Percentiles rank a stretch among this genome's conserved stretches.
These are phyloP conservation scores for Isurus oxyrinchus DNA, from an alignment of 2,113 vertebrate genomes.

Conservation along the genomic window DNA sequence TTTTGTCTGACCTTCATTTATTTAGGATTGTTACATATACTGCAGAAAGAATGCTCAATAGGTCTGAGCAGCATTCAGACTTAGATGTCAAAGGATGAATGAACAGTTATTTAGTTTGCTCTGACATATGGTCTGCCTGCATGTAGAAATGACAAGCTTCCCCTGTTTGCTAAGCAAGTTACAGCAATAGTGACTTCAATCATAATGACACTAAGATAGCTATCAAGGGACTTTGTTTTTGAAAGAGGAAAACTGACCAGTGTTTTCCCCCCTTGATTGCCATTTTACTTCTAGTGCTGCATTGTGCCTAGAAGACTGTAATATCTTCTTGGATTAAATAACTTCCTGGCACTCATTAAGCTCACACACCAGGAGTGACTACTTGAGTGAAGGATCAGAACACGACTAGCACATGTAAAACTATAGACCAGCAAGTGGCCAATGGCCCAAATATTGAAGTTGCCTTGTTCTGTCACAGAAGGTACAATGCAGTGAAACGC, in stretches of 20 bases:
- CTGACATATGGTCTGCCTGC: not conserved
- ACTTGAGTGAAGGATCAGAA: not conserved
- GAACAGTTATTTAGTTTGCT: not conserved
- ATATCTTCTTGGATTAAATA: not conserved
- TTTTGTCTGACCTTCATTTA: not conserved
- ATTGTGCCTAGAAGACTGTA: not conserved
- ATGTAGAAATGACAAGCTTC: not conserved
- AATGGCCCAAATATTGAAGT: not conserved
- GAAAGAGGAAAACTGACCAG: not conserved
- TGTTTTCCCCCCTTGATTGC: not conserved
- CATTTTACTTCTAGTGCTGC: not conserved
- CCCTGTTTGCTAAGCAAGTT: not conserved
- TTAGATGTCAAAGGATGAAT: not conserved
- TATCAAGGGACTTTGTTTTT: not conserved
- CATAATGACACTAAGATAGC: not conserved
- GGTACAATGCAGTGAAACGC: not conserved
- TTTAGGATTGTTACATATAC: not conserved
- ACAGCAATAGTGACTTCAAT: not conserved
- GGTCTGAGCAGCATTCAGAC: not conserved
- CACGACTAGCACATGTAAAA: not conserved
- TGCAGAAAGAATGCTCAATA: not conserved
- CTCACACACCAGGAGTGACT: not conserved
- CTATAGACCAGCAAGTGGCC: not conserved
- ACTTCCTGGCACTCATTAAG: not conserved
- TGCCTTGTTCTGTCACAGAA: not conserved